phyloP scores from a whole-genome alignment of 2,113 vertebrate genomes.

The Pseudois nayaur region DNA sequence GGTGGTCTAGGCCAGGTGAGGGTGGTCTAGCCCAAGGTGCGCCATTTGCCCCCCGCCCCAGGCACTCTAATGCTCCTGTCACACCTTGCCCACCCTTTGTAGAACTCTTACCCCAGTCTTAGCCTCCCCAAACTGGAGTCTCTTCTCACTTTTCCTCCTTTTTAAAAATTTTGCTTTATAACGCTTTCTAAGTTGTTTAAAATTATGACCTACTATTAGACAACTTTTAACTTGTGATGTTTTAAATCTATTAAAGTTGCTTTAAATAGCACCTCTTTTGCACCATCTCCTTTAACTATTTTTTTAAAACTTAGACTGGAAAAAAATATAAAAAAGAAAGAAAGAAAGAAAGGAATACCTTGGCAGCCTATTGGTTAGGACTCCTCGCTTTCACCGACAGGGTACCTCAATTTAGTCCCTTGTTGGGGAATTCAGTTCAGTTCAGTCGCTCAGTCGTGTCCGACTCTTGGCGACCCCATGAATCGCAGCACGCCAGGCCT shows the following conservation, averaged over 20 bases:
- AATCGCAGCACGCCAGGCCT: no score
- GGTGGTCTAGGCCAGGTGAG: rapidly evolving
- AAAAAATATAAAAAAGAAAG: neutral
- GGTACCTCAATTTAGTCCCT: neutral
- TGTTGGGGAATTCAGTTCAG: no score
- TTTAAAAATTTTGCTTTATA: neutral
- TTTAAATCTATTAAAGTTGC: neutral
- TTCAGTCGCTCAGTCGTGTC: no score
- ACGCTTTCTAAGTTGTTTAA: neutral
- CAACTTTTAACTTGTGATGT: neutral
- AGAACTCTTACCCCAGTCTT: rapidly evolving
- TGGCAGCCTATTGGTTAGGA: neutral
- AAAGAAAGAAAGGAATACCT: neutral
- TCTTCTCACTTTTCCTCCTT: neutral
- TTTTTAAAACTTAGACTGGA: neutral
- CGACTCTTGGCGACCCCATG: no score
- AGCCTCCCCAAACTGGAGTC: neutral
- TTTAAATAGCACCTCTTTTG: neutral
- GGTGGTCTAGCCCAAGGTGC: rapidly evolving
- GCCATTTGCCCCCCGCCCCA: rapidly evolving
- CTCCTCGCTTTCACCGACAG: neutral
- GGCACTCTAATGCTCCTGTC: rapidly evolving
- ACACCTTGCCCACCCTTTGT: rapidly evolving
- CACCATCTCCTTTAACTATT: neutral
- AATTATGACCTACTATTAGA: neutral